Evolutionary conservation across 2,113 vertebrate genomes (phyloP).

Genomic region (Glaucidium brasilianum): DNA sequence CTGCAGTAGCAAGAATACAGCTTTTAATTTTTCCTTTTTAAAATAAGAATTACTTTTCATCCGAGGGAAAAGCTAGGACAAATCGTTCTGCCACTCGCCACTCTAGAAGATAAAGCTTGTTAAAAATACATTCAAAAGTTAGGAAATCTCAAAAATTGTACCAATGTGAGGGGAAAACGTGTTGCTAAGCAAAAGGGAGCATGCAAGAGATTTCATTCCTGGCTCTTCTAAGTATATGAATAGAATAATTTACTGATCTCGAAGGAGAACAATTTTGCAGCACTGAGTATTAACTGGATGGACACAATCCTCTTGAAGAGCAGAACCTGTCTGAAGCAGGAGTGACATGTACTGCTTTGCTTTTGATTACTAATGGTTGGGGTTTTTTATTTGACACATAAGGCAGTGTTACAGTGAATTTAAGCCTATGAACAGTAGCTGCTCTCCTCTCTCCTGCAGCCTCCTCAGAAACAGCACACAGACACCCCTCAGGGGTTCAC

Average conservation of each 20-base stretch:
- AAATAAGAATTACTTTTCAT: neutral
- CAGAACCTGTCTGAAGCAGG: neutral
- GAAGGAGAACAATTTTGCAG: neutral
- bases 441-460: neutral
- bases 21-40: neutral
- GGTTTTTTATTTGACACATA: neutral
- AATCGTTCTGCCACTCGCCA: neutral
- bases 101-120: neutral
- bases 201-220: neutral
- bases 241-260: neutral
- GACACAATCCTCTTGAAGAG: neutral
- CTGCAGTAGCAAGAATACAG: neutral
- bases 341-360: neutral
- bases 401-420: neutral
- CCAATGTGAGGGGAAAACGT: neutral
- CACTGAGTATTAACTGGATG: neutral
- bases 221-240: neutral
- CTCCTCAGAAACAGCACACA: neutral
- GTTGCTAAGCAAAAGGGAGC: neutral
- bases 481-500: accelerated
- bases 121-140: neutral
- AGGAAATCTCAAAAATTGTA: neutral
- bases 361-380: neutral
- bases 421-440: neutral
- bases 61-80: neutral